These are phyloP conservation scores for Calliphora vicina DNA, from an alignment of 1,140 invertebrate genomes.

Conservation along the genomic window DNA sequence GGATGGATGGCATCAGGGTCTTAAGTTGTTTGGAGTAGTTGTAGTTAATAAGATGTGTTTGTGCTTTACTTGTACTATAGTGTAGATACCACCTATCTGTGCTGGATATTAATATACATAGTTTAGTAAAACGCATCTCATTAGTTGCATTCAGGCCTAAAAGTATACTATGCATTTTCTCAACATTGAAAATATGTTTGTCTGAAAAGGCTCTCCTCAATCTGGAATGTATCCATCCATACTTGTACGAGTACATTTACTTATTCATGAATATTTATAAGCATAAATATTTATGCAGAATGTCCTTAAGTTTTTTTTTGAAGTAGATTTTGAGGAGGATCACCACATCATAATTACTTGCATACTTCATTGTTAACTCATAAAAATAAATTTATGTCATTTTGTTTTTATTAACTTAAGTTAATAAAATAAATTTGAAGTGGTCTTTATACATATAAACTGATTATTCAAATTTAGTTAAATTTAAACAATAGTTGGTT, in stretches of 20 bases:
- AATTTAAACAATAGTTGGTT: too few species aligned
- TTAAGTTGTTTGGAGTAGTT: background rate
- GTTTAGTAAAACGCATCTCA: background rate
- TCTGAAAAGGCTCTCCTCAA: background rate
- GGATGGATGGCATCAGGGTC: background rate
- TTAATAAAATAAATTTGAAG: too few species aligned
- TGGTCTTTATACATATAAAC: too few species aligned
- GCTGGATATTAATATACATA: background rate
- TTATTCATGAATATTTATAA: background rate
- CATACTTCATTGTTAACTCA: too few species aligned
- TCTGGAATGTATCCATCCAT: background rate
- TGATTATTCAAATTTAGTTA: too few species aligned
- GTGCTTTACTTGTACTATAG: too few species aligned
- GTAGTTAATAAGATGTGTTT: conserved; percentile 2
- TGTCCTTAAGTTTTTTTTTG: background rate
- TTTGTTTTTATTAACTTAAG: too few species aligned
- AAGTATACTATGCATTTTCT: background rate
- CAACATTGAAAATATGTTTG: background rate
- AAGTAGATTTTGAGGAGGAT: background rate
- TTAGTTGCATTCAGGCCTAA: background rate
- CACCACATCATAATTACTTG: background rate
- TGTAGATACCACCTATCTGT: background rate
- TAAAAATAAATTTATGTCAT: too few species aligned
- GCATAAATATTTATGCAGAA: background rate
- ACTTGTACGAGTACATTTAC: background rate